A percentile compares a stretch with the other conserved stretches of the same genome.
Evolutionary conservation across 2,888 invertebrate species (phyloP).

Genomic region (Trilocha varians): DNA sequence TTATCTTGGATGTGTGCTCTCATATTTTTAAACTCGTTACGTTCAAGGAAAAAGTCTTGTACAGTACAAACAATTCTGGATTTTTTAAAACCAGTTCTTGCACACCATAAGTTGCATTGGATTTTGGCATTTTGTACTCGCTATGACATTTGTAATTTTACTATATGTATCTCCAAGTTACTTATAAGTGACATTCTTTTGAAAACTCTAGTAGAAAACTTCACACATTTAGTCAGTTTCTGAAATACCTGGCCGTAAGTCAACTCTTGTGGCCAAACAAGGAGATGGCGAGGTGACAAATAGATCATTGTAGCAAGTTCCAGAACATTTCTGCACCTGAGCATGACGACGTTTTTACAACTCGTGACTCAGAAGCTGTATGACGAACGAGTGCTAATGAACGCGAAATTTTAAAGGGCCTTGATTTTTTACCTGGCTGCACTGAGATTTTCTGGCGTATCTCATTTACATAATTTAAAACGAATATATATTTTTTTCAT

Average conservation of each 20-base stretch:
- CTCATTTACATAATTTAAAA: no score
- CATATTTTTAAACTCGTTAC: no score
- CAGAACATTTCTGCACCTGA: slow-evolving; percentile 18
- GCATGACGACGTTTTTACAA: slow-evolving; percentile 15
- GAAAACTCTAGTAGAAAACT: no score
- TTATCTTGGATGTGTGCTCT: neutral
- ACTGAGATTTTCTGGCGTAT: neutral
- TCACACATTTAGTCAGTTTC: slow-evolving; percentile 6
- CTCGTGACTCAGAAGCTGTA: slow-evolving; percentile 27
- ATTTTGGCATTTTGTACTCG: no score
- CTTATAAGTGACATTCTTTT: no score
- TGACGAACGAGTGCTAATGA: slow-evolving; percentile 37
- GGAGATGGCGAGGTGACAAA: slow-evolving; percentile 9
- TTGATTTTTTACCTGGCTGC: slow-evolving; percentile 10
- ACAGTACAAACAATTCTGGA: no score
- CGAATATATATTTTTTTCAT: no score
- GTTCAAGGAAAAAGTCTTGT: no score
- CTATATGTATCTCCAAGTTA: no score
- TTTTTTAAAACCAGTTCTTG: no score
- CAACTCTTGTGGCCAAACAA: slow-evolving; percentile 1
- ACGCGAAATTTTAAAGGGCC: slow-evolving; percentile 21
- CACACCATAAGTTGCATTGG: no score
- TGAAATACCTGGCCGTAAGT: slow-evolving; percentile 1
- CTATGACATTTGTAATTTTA: no score
- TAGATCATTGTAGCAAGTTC: slow-evolving; percentile 13